Conservation (phyloP, 2,888 invertebrate genomes). For the Blera fallax region DNA sequence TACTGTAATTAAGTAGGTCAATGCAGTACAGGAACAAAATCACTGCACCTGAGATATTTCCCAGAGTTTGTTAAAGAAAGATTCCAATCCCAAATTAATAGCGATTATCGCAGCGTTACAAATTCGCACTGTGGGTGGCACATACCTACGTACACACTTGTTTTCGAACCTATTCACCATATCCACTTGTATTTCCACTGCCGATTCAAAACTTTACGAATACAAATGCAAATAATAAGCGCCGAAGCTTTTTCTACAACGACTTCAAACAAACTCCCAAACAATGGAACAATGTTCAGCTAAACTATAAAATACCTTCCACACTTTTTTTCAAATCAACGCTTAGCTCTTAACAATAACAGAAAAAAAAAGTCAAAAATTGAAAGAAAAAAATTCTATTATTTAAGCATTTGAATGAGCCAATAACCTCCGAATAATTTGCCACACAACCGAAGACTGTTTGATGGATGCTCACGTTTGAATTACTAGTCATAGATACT, state of each 20-base stretch:
- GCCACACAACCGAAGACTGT: not conserved
- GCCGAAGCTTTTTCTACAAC: not conserved
- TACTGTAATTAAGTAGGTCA: no score
- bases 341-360: no score
- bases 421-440: constrained; percentile 9
- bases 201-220: not conserved
- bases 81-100: no score
- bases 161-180: no score
- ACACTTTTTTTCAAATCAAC: not conserved
- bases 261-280: not conserved
- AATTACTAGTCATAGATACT: not conserved
- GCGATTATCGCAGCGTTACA: no score
- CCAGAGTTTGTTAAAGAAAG: no score
- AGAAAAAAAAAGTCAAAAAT: no score
- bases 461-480: not conserved
- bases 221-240: not conserved
- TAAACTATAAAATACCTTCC: no score
- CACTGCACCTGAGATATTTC: no score
- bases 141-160: no score
- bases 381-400: not conserved
- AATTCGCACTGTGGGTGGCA: no score
- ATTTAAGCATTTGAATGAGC: not conserved
- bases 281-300: not conserved
- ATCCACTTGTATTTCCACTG: not conserved
- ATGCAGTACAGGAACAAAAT: no score